Conservation (phyloP, 2,113 vertebrate species). For the Tupaia tana region DNA sequence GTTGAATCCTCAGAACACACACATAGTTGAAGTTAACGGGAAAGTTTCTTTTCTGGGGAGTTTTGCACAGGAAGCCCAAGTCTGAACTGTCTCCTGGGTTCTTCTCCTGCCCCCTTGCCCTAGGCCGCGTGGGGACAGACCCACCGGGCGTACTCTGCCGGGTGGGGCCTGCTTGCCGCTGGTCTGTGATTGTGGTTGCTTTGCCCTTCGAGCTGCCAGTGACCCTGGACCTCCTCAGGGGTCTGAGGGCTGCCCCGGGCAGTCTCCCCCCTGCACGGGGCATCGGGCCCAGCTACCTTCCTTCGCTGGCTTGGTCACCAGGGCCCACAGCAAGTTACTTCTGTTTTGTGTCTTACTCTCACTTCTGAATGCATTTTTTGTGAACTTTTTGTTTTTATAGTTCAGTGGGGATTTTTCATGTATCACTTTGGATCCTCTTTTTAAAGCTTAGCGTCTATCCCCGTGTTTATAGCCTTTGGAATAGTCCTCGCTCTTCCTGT, state of each 20-base stretch:
- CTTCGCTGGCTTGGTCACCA: accelerated
- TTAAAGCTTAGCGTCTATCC: not conserved
- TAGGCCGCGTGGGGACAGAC: not conserved
- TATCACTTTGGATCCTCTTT: not conserved
- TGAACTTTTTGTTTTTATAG: not conserved
- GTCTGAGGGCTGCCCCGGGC: no score
- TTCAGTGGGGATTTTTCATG: not conserved
- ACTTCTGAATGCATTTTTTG: not conserved
- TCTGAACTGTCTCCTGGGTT: not conserved
- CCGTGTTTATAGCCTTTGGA: not conserved
- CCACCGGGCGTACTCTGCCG: not conserved
- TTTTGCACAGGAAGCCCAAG: accelerated
- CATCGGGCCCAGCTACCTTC: accelerated
- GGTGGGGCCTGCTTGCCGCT: not conserved
- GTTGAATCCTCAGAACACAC: not conserved
- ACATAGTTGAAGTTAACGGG: not conserved
- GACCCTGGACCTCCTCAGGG: no score
- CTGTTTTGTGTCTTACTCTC: not conserved
- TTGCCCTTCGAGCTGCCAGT: not conserved
- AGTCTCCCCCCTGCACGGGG: accelerated
- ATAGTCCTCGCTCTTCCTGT: not conserved
- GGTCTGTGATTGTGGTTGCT: not conserved
- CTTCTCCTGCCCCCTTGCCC: not conserved
- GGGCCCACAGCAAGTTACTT: not conserved
- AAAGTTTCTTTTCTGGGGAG: not conserved